These are phyloP conservation scores for Telmatochromis brichardi DNA, from an alignment of 2,113 vertebrate species.

Conservation along the genomic window DNA sequence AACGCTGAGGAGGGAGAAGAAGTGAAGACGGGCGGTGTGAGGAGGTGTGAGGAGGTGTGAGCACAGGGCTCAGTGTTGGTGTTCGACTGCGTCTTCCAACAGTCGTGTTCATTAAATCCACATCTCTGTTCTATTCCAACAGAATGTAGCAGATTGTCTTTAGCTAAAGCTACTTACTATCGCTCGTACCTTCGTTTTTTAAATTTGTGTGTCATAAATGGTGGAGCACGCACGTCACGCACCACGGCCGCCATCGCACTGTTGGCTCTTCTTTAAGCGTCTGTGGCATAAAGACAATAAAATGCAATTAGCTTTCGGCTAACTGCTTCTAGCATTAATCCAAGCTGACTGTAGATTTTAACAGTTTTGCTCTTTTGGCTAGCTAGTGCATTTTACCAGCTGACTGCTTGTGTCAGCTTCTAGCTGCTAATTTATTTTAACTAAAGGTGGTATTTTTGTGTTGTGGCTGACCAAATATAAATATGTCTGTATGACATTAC, in stretches of 20 bases:
- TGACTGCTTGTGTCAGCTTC: background rate
- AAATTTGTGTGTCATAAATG: background rate
- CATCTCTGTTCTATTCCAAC: background rate
- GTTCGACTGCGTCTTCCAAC: background rate
- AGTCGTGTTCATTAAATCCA: background rate
- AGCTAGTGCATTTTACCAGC: background rate
- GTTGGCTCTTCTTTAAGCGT: background rate
- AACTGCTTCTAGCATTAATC: background rate
- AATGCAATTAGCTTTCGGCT: background rate
- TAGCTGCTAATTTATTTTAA: background rate
- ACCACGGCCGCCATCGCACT: rapidly evolving
- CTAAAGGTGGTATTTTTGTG: background rate
- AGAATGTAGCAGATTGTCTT: background rate
- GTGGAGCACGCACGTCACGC: background rate
- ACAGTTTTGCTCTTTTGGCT: background rate
- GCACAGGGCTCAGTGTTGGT: background rate
- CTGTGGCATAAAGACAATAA: background rate
- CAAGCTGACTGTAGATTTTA: background rate
- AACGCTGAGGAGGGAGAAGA: background rate
- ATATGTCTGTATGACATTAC: background rate
- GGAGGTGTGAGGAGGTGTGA: background rate
- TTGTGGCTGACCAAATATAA: background rate
- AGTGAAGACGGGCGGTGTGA: background rate
- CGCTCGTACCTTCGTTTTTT: rapidly evolving
- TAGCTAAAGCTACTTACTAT: background rate